Evolutionary conservation across 2,888 invertebrate genomes (phyloP).

Genomic region (Carabus problematicus): DNA sequence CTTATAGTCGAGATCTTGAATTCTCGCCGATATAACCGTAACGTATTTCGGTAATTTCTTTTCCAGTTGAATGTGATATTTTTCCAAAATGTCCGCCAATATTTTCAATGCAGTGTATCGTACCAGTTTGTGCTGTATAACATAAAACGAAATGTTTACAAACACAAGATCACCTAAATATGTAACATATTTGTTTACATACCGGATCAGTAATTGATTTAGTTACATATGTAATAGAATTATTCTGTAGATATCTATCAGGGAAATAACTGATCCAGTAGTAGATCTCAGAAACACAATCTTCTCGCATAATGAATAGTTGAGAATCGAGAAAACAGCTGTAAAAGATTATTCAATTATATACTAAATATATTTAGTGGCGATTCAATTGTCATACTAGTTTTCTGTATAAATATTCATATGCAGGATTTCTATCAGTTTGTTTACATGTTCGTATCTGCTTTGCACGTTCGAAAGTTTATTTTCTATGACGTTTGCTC

Average conservation of each 20-base stretch:
- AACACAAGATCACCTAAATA: too few species aligned
- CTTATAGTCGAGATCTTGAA: too few species aligned
- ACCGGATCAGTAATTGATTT: neutral
- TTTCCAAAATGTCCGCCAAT: too few species aligned
- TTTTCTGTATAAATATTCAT: too few species aligned
- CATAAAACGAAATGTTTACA: too few species aligned
- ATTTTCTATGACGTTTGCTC: neutral
- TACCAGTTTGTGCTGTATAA: too few species aligned
- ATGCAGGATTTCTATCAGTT: neutral
- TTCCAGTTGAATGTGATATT: too few species aligned
- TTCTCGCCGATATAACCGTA: too few species aligned
- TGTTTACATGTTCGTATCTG: neutral
- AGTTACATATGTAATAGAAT: neutral
- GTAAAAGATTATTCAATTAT: neutral
- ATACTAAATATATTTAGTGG: neutral
- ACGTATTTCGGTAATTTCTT: too few species aligned
- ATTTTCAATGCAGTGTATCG: too few species aligned
- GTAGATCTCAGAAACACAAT: neutral
- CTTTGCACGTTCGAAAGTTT: neutral
- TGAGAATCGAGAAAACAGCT: neutral
- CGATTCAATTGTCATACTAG: too few species aligned
- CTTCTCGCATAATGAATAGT: neutral
- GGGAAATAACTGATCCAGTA: neutral
- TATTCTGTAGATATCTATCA: neutral
- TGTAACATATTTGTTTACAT: neutral